These are phyloP conservation scores for Agrochola lychnidis DNA, from an alignment of 2,888 invertebrate species.

Conservation along the genomic window DNA sequence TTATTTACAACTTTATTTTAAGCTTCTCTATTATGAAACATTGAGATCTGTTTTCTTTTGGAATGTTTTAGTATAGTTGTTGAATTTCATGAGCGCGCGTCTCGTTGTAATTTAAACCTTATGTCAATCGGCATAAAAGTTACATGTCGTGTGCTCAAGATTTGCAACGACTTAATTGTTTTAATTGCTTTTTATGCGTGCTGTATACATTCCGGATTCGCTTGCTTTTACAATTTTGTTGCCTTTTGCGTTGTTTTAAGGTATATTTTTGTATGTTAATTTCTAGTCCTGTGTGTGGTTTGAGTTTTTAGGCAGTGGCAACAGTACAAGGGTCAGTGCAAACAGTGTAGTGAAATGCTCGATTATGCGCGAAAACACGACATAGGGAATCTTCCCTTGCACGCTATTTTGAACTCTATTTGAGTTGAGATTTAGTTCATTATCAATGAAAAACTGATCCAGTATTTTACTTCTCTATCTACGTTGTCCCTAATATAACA, in stretches of 20 bases:
- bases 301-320: conserved; percentile 23
- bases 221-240: conserved; percentile 54
- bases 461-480: neutral
- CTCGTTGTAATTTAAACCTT: neutral
- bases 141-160: neutral
- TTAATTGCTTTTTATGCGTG: conserved; percentile 20
- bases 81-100: neutral
- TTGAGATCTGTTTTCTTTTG: conserved; percentile 55
- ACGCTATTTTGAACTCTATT: conserved; percentile 1
- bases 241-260: conserved; percentile 47
- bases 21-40: conserved; percentile 27
- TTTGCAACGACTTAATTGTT: neutral
- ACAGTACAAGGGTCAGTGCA: neutral
- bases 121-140: neutral
- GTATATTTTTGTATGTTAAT: conserved; percentile 49
- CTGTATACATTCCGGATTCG: conserved; percentile 61
- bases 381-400: neutral
- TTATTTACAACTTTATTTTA: conserved; percentile 31
- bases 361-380: neutral
- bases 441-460: neutral
- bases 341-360: neutral
- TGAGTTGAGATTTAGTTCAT: neutral
- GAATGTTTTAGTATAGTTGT: conserved; percentile 39
- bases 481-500: neutral
- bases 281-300: conserved; percentile 44